Percentiles rank a stretch among this genome's conserved stretches.
Evolutionary conservation across 2,888 invertebrate species (phyloP).

Genomic region (Leptinotarsa haldemani): DNA sequence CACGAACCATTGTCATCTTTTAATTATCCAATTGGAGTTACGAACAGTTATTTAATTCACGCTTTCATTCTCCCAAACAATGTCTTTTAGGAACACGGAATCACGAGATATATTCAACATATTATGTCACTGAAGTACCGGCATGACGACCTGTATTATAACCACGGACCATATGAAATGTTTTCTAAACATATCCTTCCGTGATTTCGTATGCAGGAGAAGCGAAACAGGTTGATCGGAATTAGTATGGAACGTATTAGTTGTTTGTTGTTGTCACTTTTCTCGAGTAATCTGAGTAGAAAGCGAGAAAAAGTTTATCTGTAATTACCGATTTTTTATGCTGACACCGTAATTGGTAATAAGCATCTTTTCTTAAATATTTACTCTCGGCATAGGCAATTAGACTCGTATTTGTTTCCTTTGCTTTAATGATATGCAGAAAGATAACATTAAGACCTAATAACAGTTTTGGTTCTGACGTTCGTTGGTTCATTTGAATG

Average conservation of each 20-base stretch:
- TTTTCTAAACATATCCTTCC: slow-evolving; percentile 29
- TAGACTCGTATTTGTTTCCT: slow-evolving; percentile 11
- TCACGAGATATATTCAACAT: not conserved
- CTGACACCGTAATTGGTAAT: slow-evolving; percentile 8
- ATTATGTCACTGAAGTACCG: slow-evolving; percentile 8
- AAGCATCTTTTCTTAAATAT: not conserved
- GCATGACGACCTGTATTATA: not conserved
- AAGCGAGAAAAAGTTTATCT: slow-evolving; percentile 27
- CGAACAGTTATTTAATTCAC: not conserved
- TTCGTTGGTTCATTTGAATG: slow-evolving; percentile 7
- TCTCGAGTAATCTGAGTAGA: slow-evolving; percentile 29
- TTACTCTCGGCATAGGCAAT: not conserved
- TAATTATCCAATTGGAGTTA: not conserved
- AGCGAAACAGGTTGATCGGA: slow-evolving; percentile 19
- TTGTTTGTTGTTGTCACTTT: slow-evolving; percentile 21
- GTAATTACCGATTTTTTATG: slow-evolving; percentile 18
- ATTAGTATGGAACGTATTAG: slow-evolving; percentile 13
- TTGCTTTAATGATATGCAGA: not conserved
- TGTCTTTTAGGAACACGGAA: slow-evolving; percentile 1
- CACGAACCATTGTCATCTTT: not conserved
- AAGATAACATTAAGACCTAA: not conserved
- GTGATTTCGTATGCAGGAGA: slow-evolving; percentile 27
- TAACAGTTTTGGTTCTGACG: not conserved
- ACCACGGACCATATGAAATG: slow-evolving; percentile 5
- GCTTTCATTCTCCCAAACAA: slow-evolving; percentile 15